Evolutionary conservation across 2,888 invertebrate genomes (phyloP).

Genomic region (Amorpha juglandis): DNA sequence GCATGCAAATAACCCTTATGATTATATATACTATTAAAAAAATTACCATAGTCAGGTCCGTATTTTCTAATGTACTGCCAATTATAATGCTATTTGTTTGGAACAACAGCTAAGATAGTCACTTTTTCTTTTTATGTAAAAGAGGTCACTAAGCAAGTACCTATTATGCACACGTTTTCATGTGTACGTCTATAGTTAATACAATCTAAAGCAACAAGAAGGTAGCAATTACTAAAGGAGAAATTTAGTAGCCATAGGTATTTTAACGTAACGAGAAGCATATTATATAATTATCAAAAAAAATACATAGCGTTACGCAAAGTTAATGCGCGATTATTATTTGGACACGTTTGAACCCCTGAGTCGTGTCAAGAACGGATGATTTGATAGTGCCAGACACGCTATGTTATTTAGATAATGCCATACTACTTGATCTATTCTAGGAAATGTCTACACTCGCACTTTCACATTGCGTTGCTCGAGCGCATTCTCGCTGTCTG

Average conservation of each 20-base stretch:
- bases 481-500: conserved; percentile 41
- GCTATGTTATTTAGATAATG: conserved; percentile 56
- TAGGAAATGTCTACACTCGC: conserved; percentile 56
- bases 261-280: not conserved
- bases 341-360: conserved; percentile 7
- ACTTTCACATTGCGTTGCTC: conserved; percentile 56
- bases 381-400: conserved; percentile 29
- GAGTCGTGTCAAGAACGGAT: not conserved
- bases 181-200: not conserved
- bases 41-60: not conserved
- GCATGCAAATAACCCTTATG: too few species aligned
- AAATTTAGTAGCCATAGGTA: not conserved
- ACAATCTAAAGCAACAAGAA: not conserved
- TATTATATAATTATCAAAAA: not conserved
- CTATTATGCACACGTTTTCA: not conserved
- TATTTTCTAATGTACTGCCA: conserved; percentile 34
- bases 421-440: conserved; percentile 50
- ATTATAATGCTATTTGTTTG: conserved; percentile 67
- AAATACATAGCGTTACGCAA: conserved; percentile 13
- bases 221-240: not conserved
- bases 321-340: conserved; percentile 38
- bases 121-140: not conserved
- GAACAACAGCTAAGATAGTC: conserved; percentile 38
- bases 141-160: not conserved
- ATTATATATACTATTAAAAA: too few species aligned